Conservation (phyloP, 64 coral and sea anemone species). For the Platygyra sinensis region DNA sequence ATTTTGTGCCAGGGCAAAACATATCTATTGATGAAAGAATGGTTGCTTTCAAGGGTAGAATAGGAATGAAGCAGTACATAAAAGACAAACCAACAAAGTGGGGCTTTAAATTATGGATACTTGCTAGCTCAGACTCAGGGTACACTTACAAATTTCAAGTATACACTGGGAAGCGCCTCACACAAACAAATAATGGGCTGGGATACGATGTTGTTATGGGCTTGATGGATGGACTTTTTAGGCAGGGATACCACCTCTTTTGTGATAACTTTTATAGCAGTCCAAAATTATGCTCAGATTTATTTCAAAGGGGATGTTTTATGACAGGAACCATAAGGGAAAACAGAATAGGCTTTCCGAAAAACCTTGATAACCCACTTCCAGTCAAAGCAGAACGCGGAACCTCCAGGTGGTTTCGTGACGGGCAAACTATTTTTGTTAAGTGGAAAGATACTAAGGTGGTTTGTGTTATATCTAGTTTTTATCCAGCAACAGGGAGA, state of each 20-base stretch:
- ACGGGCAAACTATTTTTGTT: no score
- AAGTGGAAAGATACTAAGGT: no score
- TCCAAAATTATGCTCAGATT: conserved; percentile 2
- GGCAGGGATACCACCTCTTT: conserved; percentile 35
- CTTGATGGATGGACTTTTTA: conserved; percentile 34
- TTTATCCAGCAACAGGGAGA: no score
- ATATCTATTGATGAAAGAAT: conserved; percentile 70
- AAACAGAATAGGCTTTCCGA: conserved; percentile 37
- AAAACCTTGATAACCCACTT: conserved; percentile 44
- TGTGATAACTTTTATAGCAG: conserved; percentile 58
- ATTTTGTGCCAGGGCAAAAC: conserved; percentile 56
- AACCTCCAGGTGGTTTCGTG: conserved; percentile 68
- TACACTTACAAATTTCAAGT: conserved; percentile 73
- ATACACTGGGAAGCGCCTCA: conserved; percentile 61
- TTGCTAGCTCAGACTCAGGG: no score
- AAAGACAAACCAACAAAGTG: no score
- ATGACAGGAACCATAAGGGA: no score
- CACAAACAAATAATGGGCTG: neutral
- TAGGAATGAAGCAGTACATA: conserved; percentile 69
- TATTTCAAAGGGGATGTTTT: conserved; percentile 30
- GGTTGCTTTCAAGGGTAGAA: conserved; percentile 64
- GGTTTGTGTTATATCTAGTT: no score
- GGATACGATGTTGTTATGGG: no score
- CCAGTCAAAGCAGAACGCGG: conserved; percentile 34
- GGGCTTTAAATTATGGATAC: no score